Percentiles rank a stretch among this genome's conserved stretches.
Evolutionary conservation across 2,797 vertebrate species (phyloP).

Genomic region (Cygnus olor): DNA sequence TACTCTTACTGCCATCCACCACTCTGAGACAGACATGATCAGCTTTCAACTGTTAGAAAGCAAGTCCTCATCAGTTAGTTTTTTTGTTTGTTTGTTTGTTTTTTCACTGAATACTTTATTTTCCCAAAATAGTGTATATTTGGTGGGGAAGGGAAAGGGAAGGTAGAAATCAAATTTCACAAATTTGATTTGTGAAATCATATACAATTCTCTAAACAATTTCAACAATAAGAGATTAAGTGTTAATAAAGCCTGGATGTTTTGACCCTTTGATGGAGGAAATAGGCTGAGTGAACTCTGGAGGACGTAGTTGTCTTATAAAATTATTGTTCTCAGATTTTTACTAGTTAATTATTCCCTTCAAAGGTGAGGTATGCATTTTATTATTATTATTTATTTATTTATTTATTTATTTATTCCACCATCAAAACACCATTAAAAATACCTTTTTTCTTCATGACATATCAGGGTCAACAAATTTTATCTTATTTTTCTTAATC

Average conservation of each 20-base stretch:
- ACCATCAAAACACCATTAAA: not conserved
- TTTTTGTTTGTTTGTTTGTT: not conserved
- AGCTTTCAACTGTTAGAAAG: not conserved
- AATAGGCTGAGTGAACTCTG: not conserved
- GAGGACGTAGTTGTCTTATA: not conserved
- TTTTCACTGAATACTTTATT: not conserved
- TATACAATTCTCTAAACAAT: not conserved
- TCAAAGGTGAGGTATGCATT: not conserved
- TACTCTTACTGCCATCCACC: not conserved
- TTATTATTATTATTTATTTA: not conserved
- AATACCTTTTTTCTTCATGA: not conserved
- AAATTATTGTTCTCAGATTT: not conserved
- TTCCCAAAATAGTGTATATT: not conserved
- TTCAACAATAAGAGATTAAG: fast-evolving
- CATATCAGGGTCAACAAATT: not conserved
- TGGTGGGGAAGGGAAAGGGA: fast-evolving
- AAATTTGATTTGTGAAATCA: not conserved
- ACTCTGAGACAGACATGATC: not conserved
- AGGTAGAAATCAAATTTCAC: not conserved
- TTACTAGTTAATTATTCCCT: not conserved
- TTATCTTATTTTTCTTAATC: not conserved
- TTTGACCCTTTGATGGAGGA: not conserved
- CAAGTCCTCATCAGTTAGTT: not conserved
- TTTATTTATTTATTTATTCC: not conserved
- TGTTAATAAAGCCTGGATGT: not conserved